A percentile compares a stretch with the other conserved stretches of the same genome.
Evolutionary conservation across 2,113 vertebrate genomes (phyloP).

Genomic region (Pipra filicauda): DNA sequence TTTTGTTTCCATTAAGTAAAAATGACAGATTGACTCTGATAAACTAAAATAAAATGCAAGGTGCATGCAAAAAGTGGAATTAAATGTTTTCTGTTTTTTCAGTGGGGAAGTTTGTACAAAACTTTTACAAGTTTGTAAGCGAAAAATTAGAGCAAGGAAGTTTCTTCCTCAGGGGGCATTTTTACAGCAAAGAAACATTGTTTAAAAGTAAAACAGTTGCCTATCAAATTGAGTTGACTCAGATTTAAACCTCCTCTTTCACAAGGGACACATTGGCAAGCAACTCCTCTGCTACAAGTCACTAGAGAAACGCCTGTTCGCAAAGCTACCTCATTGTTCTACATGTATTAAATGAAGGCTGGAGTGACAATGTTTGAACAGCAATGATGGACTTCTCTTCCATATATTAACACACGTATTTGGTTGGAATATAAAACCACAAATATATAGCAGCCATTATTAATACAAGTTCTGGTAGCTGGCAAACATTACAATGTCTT

Average conservation of each 20-base stretch:
- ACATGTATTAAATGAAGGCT: background rate
- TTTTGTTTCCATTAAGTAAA: slow-evolving; percentile 25
- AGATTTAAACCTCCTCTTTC: background rate
- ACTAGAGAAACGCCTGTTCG: background rate
- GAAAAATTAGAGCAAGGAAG: background rate
- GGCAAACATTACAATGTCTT: background rate
- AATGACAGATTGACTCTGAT: slow-evolving; percentile 32
- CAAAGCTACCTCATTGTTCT: background rate
- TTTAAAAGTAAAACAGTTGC: slow-evolving; percentile 4
- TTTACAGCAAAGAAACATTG: background rate
- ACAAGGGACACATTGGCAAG: background rate
- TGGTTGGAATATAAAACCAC: background rate
- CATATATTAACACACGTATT: background rate
- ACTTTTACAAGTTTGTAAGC: background rate
- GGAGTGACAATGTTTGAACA: background rate
- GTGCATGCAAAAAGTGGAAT: background rate
- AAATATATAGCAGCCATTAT: background rate
- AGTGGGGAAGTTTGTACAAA: background rate
- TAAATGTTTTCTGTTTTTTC: background rate
- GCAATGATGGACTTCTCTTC: background rate
- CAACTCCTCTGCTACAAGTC: background rate
- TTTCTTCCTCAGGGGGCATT: background rate
- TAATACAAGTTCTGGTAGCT: background rate
- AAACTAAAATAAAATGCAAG: slow-evolving; percentile 7
- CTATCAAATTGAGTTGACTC: background rate